Evolutionary conservation across 2,113 vertebrate species (phyloP).

Genomic region (Megaleporinus macrocephalus): DNA sequence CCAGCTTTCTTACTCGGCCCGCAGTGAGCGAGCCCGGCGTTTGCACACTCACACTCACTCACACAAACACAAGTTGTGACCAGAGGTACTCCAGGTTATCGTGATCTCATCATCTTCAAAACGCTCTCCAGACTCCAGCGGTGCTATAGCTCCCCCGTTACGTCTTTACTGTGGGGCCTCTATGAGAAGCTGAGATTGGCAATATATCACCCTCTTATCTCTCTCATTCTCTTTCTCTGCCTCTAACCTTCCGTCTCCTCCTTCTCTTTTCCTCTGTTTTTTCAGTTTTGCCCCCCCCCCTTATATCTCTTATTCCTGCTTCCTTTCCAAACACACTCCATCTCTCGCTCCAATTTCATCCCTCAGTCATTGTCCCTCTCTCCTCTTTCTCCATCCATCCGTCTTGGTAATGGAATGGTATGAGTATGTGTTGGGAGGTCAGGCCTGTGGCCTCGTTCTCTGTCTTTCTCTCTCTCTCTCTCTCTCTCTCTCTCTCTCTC

Average conservation of each 20-base stretch:
- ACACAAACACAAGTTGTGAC: constrained; percentile 30
- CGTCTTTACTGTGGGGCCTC: constrained; percentile 34
- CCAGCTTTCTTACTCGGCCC: not conserved
- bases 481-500: not conserved
- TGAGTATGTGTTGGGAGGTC: constrained; percentile 7
- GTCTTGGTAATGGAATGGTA: constrained; percentile 31
- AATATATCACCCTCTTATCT: constrained; percentile 48
- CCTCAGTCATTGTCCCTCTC: not conserved
- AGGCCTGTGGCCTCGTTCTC: constrained; percentile 3
- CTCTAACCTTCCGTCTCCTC: constrained; percentile 12
- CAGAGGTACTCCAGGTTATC: constrained; percentile 39
- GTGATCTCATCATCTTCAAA: constrained; percentile 35
- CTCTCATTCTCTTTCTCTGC: constrained; percentile 16
- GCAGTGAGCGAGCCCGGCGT: not conserved
- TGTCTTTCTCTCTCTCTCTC: not conserved
- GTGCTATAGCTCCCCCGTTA: not conserved
- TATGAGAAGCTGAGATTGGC: constrained; percentile 28
- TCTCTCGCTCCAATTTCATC: not conserved
- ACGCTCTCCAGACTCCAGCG: constrained; percentile 27
- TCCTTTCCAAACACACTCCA: not conserved
- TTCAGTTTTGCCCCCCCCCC: too few relatives aligned
- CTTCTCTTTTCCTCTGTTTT: not conserved
- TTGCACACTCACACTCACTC: not conserved
- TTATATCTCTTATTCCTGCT: not conserved
- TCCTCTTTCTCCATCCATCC: constrained; percentile 4